A percentile compares a stretch with the other conserved stretches of the same genome.
phyloP scores from a whole-genome alignment of 1,140 invertebrate species.

The Physella acuta region DNA sequence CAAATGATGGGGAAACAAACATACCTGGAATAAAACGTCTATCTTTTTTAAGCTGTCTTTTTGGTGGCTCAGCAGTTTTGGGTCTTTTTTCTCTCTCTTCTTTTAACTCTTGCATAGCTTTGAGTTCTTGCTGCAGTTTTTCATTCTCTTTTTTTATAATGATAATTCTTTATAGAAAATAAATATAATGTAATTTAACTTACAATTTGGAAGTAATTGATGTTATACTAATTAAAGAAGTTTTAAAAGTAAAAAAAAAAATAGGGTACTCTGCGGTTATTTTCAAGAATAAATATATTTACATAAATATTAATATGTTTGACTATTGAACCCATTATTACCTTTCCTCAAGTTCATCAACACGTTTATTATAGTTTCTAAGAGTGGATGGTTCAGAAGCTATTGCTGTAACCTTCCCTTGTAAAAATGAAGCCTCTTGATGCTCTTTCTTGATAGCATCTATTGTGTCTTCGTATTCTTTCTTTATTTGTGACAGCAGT shows the following conservation, averaged over 20 bases:
- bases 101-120: conserved; percentile 32
- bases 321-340: conserved; percentile 27
- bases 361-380: conserved; percentile 53
- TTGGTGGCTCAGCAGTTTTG: conserved; percentile 43
- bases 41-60: conserved; percentile 51
- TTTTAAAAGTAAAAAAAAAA: neutral
- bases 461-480: conserved; percentile 59
- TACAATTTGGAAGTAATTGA: neutral
- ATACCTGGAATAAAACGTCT: conserved; percentile 24
- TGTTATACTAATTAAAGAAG: no score
- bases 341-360: conserved; percentile 55
- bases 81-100: conserved; percentile 45
- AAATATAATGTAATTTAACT: neutral
- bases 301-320: neutral
- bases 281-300: no score
- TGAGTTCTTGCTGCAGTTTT: conserved; percentile 42
- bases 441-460: conserved; percentile 52
- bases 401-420: conserved; percentile 56
- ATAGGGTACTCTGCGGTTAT: neutral
- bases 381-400: conserved; percentile 55
- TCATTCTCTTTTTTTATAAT: conserved; percentile 52
- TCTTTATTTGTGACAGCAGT: conserved; percentile 53
- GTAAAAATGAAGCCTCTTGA: conserved; percentile 49
- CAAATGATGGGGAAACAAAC: no score
- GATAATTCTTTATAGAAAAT: conserved; percentile 34